Conservation (phyloP, 2,113 vertebrate genomes). For the Oryctolagus cuniculus region DNA sequence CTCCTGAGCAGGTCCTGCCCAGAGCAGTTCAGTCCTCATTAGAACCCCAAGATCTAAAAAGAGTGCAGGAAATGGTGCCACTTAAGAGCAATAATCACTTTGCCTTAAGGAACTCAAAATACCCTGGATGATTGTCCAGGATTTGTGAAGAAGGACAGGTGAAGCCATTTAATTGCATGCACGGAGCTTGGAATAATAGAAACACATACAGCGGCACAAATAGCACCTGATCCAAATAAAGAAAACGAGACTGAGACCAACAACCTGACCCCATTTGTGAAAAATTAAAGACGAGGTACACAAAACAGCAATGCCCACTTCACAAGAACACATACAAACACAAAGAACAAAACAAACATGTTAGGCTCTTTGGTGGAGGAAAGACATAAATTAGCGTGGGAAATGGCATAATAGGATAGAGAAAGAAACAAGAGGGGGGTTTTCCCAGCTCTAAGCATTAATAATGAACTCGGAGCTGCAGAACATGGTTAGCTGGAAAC, state of each 20-base stretch:
- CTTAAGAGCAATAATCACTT: not conserved
- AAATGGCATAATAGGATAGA: not conserved
- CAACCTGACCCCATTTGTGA: not conserved
- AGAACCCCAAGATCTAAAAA: conserved; percentile 28
- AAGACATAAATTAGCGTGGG: conserved; percentile 22
- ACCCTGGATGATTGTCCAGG: not conserved
- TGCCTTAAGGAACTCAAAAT: conserved; percentile 42
- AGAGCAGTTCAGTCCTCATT: not conserved
- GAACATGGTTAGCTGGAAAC: not conserved
- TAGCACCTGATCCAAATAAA: not conserved
- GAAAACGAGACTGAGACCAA: not conserved
- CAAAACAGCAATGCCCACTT: not conserved
- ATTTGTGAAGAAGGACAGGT: not conserved
- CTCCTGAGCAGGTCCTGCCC: not conserved
- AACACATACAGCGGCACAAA: not conserved
- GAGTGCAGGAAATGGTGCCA: not conserved
- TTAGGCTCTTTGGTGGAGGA: not conserved
- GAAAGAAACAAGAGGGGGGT: not conserved
- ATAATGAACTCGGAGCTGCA: not conserved
- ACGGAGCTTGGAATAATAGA: not conserved
- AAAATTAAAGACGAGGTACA: not conserved
- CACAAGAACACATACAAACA: not conserved
- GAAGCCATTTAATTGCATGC: not conserved
- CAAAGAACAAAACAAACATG: not conserved
- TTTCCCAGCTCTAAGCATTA: not conserved